A percentile compares a stretch with the other conserved stretches of the same genome.
Conservation (phyloP, 2,888 invertebrate species). For the Philereme transversata region DNA sequence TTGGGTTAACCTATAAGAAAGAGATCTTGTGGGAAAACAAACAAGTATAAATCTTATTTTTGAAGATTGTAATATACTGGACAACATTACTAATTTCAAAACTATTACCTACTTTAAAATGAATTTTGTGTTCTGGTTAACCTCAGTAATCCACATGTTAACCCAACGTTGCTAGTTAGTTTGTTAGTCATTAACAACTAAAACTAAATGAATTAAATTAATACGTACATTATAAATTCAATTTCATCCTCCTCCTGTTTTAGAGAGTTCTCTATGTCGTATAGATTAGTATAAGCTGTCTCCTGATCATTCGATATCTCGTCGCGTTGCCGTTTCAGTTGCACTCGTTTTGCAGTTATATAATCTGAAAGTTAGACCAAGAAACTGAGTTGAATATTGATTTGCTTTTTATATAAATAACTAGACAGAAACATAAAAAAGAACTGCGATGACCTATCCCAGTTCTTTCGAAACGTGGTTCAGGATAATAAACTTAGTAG, state of each 20-base stretch:
- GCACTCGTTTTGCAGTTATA: constrained; percentile 62
- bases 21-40: too few species aligned
- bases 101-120: too few species aligned
- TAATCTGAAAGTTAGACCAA: constrained; percentile 47
- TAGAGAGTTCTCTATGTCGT: constrained; percentile 44
- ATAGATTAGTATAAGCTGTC: constrained; percentile 42
- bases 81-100: too few species aligned
- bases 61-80: too few species aligned
- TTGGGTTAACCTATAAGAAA: too few species aligned
- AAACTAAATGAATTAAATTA: constrained; percentile 9
- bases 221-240: constrained; percentile 53
- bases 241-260: constrained; percentile 50
- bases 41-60: too few species aligned
- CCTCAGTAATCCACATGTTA: constrained; percentile 6
- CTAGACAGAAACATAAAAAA: too few species aligned
- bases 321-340: constrained; percentile 61
- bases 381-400: neutral
- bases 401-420: too few species aligned
- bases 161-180: constrained; percentile 5
- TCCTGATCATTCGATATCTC: constrained; percentile 51
- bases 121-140: neutral
- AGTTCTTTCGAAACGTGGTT: too few species aligned
- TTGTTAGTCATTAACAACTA: constrained; percentile 1
- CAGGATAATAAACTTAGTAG: too few species aligned
- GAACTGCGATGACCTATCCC: too few species aligned